phyloP scores from a whole-genome alignment of 1,140 invertebrate species.

The Sarcophaga bullata region DNA sequence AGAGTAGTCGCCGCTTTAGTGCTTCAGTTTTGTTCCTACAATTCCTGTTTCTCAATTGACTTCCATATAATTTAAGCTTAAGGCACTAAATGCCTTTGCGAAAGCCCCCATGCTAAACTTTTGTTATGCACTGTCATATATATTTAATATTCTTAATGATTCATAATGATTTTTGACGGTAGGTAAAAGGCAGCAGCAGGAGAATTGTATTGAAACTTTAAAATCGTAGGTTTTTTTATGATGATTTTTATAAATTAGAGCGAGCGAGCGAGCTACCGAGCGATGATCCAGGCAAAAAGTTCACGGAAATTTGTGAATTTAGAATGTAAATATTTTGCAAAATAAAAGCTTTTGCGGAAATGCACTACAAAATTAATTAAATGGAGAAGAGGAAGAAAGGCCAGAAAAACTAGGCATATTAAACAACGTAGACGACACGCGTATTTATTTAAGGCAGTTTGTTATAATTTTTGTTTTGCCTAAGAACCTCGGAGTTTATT shows the following conservation, averaged over 20 bases:
- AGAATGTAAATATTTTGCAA: slow-evolving; percentile 34
- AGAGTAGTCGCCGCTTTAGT: no score
- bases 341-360: slow-evolving; percentile 28
- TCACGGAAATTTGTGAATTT: not conserved
- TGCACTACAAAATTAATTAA: slow-evolving; percentile 15
- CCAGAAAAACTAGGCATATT: slow-evolving; percentile 29
- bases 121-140: not conserved
- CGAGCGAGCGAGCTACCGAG: no score
- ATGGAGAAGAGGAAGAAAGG: slow-evolving; percentile 1
- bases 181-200: not conserved
- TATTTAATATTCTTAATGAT: not conserved
- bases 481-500: not conserved
- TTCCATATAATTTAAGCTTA: no score
- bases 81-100: no score
- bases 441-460: slow-evolving; percentile 7
- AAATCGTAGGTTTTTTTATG: not conserved
- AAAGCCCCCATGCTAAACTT: no score
- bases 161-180: slow-evolving; percentile 14
- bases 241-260: no score
- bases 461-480: not conserved
- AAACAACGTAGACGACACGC: slow-evolving; percentile 28
- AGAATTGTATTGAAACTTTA: not conserved
- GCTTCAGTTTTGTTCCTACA: no score
- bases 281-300: not conserved
- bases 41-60: no score